Evolutionary conservation across 1,140 invertebrate species (phyloP).

Genomic region (Magallana gigas): DNA sequence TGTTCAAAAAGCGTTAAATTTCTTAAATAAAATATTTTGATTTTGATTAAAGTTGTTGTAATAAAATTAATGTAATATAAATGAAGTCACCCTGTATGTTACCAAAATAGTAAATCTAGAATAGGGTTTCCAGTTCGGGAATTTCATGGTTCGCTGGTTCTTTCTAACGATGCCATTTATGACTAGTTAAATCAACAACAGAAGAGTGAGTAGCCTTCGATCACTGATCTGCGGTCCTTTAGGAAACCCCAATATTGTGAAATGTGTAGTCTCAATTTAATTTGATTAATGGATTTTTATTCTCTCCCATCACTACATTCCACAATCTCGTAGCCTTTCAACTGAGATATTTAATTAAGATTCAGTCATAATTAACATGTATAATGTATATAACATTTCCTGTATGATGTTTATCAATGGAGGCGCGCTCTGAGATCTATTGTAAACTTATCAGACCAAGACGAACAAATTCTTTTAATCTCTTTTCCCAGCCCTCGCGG

Average conservation of each 20-base stretch:
- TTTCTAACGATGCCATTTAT: too few species aligned
- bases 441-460: slow-evolving; percentile 5
- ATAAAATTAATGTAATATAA: too few species aligned
- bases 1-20: too few species aligned
- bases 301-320: not conserved
- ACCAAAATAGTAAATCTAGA: too few species aligned
- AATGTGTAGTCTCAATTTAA: not conserved
- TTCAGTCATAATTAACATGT: slow-evolving; percentile 33
- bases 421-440: not conserved
- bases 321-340: not conserved
- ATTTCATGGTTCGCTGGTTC: too few species aligned
- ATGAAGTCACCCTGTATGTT: too few species aligned
- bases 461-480: slow-evolving; percentile 28
- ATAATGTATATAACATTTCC: slow-evolving; percentile 38
- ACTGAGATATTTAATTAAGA: slow-evolving; percentile 29
- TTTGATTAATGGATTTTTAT: slow-evolving; percentile 27
- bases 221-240: too few species aligned
- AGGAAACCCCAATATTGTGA: not conserved
- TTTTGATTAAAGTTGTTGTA: too few species aligned
- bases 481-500: not conserved
- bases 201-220: too few species aligned
- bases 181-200: too few species aligned
- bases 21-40: too few species aligned
- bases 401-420: slow-evolving; percentile 28
- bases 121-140: too few species aligned